Evolutionary conservation across 2,888 invertebrate genomes (phyloP), one percentile per base, ranked within the genome.

Genomic region (Eudemis profundana): DNA sequence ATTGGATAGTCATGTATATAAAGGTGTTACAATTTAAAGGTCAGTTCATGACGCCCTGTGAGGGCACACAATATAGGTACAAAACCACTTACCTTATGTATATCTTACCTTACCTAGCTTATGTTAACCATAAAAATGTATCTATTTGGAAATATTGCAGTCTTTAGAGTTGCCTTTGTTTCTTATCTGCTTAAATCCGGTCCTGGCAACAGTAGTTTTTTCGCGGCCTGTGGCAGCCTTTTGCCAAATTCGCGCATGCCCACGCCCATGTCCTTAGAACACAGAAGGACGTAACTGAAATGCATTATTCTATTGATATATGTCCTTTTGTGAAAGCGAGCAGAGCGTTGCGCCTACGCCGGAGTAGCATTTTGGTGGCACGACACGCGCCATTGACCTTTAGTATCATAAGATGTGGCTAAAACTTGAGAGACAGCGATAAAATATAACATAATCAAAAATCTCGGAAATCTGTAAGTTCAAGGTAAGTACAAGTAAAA

Each of bases 341-440:
- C 33, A 33, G 8, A 27, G 23, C 38, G 40, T 42, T 59, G 64
- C 60, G 53, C 65, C 65, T 60, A 65, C 65, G 65, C 65, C 14
- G 57, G 19, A 46, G 61, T 54, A 63, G 62, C 60, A 47, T 53
- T 65, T 65, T 65, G 51, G 65, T 65, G 60, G 65, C 65, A 60
- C 65, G 65, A 53, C 60, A 60, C 59, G 60, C 65, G 65, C 65
- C 65, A 65, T 60, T 65, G 65, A 65, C 65, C 65, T 65, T 65
- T 65, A 60, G 40, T 27, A 46, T 60, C 23, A 15, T 51, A 21
- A n/a, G 19, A 40, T 44, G 38, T 59, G 38, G 7, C 14, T 40
- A 29, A 46, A 59, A 29, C 21, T 21, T 36, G 27, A 44, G 49
- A 14, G 23, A 10, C n/a, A 50, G 50, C 63, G 63, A 23, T 27